phyloP scores from a whole-genome alignment of 1,140 invertebrate genomes.

The Drosophila persimilis region DNA sequence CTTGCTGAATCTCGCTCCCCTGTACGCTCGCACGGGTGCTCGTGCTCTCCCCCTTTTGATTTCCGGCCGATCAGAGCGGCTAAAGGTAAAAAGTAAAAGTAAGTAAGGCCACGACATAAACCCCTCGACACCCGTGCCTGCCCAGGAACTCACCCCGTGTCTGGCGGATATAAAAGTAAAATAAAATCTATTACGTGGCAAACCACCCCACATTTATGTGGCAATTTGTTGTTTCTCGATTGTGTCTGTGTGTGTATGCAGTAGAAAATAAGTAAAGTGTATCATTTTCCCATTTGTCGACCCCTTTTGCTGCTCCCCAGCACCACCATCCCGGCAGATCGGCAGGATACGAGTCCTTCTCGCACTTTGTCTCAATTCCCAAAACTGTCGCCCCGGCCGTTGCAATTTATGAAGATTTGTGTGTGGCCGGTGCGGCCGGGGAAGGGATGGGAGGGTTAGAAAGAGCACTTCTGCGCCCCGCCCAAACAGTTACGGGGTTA shows the following conservation, averaged over 20 bases:
- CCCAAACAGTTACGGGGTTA: slow-evolving; percentile 40
- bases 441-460: not conserved
- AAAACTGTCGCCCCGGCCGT: slow-evolving; percentile 63
- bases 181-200: slow-evolving; percentile 83
- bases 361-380: slow-evolving; percentile 80
- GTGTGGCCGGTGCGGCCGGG: slow-evolving; percentile 50
- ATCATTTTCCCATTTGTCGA: slow-evolving; percentile 82
- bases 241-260: slow-evolving; percentile 57
- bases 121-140: not conserved
- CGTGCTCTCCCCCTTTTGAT: slow-evolving; percentile 2
- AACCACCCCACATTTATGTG: slow-evolving; percentile 83
- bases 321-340: not conserved
- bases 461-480: slow-evolving; percentile 21
- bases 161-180: slow-evolving; percentile 75
- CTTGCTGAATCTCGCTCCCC: slow-evolving; percentile 14
- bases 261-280: slow-evolving; percentile 69
- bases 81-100: slow-evolving; percentile 67
- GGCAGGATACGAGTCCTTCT: slow-evolving; percentile 31
- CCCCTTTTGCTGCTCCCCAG: slow-evolving; percentile 46
- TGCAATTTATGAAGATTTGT: slow-evolving; percentile 83
- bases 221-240: slow-evolving; percentile 82
- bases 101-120: slow-evolving; percentile 51
- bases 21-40: too few relatives aligned
- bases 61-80: not conserved
- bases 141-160: slow-evolving; percentile 26